Evolutionary conservation across 1,140 invertebrate genomes (phyloP).

Genomic region (Brachionus calyciflorus): DNA sequence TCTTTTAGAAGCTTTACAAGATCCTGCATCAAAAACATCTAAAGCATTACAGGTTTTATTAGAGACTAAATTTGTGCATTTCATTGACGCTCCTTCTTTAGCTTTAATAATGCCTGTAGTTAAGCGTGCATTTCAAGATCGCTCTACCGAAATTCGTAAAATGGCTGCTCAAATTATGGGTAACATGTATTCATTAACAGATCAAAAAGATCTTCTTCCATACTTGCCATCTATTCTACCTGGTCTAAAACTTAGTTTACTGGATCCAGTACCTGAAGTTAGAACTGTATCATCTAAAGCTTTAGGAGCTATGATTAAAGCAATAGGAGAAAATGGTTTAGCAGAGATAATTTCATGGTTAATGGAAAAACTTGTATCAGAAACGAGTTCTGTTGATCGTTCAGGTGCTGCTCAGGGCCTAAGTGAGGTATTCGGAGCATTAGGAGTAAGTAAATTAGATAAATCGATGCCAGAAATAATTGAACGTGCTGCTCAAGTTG

Average conservation of each 20-base stretch:
- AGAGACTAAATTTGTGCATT: slow-evolving; percentile 97
- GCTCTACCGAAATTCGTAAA: slow-evolving; percentile 93
- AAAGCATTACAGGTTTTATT: slow-evolving; percentile 81
- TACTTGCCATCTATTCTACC: slow-evolving; percentile 95
- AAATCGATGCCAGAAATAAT: slow-evolving; percentile 98
- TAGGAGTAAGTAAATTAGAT: slow-evolving; percentile 89
- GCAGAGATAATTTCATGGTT: slow-evolving; percentile 85
- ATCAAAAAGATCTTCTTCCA: slow-evolving; percentile 94
- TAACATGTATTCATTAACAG: slow-evolving; percentile 98
- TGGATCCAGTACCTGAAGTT: slow-evolving; percentile 96
- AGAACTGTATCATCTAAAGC: slow-evolving; percentile 86
- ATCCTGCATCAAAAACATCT: slow-evolving; percentile 87
- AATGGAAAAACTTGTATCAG: slow-evolving; percentile 95
- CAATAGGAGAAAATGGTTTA: slow-evolving; percentile 91
- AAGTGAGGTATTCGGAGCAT: slow-evolving; percentile 81
- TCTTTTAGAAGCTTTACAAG: slow-evolving; percentile 85
- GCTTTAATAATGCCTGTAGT: slow-evolving; percentile 99
- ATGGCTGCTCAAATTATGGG: slow-evolving; percentile 98
- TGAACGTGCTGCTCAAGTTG: slow-evolving; percentile 76
- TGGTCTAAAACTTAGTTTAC: slow-evolving; percentile 86
- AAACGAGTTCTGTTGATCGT: slow-evolving; percentile 86
- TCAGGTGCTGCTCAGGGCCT: slow-evolving; percentile 96
- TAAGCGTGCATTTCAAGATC: slow-evolving; percentile 89
- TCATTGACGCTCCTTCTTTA: slow-evolving; percentile 95
- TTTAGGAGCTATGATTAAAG: slow-evolving; percentile 86